Evolutionary conservation across 2,888 invertebrate genomes (phyloP), one percentile per base, ranked within the genome.

Genomic region (Idaea dimidiata): DNA sequence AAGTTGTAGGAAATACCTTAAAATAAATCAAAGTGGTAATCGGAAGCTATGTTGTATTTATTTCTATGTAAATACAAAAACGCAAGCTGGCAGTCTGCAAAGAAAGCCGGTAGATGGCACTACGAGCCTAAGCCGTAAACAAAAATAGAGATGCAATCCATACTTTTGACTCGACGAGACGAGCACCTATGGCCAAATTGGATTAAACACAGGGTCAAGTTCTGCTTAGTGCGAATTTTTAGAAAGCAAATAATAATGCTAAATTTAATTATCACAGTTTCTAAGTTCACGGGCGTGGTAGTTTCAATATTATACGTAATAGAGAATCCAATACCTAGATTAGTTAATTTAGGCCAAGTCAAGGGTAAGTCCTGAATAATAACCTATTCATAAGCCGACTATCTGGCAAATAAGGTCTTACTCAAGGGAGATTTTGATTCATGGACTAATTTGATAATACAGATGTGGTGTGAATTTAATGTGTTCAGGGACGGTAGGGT

Each of bases 311-410:
- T 43, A 7, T 43, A 43, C 43, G 43, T 43, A 43, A 43, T 43
- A 3, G 14, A 43, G 43, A 10, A 43, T 43, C 43, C 6, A 43
- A 43, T 43, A 43, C 43, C 43, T 43, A 2, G 43, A 54, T 59
- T 60, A 61, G 60, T 57, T 59, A 62, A 58, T 63, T 62, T 10
- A 61, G 61, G 61, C 68, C 62, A 76, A 77, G 72, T 77, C 74
- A 71, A 77, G 81, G 77, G 79, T 80, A 80, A 74, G 74, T 80
- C 76, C 78, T 72, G 67, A 74, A 75, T 82, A 84, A 86, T 87
- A 84, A 74, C 74, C 79, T 83, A 84, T 88, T 87, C 84, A 85
- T 86, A 86, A 79, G 74, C 74, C 68, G 74, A 73, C 71, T 74
- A 72, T 77, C 74, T 74, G 69, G 74, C 73, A 80, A 81, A 83